Base-by-base conservation (phyloP, 2,797 vertebrate genomes). In the Coluber constrictor region DNA sequence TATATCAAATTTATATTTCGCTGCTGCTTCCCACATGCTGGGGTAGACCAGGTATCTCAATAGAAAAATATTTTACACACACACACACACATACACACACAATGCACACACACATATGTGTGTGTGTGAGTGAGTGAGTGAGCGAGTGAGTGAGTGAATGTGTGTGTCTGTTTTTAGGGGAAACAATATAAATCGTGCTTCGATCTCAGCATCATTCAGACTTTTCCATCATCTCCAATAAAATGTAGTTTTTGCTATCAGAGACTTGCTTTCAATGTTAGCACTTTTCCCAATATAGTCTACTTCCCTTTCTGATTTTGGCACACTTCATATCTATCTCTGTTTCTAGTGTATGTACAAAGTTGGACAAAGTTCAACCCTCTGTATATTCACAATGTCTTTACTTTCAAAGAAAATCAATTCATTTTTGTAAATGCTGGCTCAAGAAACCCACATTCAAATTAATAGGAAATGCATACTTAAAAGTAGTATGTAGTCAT, bases 211-310 rank as follows among this genome's bases (percentile, higher is more conserved):
- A 55, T 37, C 55, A 74, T 60, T 59, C 60, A 66, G 5, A 66
- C 47, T 37, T 88, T 32, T 59, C 54, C 91, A 92, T 61, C 20
- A 20, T 88, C 29, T 74, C 55, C 63, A 90, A 18, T 2, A 79
- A 93, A 95, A 88, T 88, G 87, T 89, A 88, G 0, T 87, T 43
- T 87, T 92, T 92, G 59, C 92, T 91, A 93, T 16, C 5, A 88
- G 18, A 37, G 18, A 32, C 7, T 60, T 88, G 10, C 25, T 56
- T 25, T 3, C 2, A 90, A 83, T 0, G 88, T 4, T 29, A 86
- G 27, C 57, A 43, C 32, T 18, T 4, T 55, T 32, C 3, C 32
- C 43, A 47, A 37, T 89, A 54, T 25, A 95, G 90, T 94, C 90
- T 15, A 92, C 91, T 94, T n/a, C 6, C 7, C 0, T 95, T 16